Evolutionary conservation across 2,113 vertebrate genomes (phyloP).

Genomic region (Numida meleagris): DNA sequence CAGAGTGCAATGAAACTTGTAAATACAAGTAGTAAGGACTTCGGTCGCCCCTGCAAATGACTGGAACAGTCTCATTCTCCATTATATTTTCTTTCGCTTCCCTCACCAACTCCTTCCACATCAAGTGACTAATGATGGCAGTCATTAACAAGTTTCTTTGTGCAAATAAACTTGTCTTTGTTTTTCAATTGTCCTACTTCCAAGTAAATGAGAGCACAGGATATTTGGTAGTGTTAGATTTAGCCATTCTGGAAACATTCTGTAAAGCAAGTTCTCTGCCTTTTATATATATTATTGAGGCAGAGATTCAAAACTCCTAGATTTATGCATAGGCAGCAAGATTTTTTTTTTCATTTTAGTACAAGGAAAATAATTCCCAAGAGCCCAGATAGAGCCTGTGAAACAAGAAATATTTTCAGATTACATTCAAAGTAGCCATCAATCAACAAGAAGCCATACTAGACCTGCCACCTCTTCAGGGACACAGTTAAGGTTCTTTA

Average conservation of each 20-base stretch:
- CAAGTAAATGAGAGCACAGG: neutral
- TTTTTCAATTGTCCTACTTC: neutral
- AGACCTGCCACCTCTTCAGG: neutral
- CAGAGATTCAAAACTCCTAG: neutral
- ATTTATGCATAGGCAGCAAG: neutral
- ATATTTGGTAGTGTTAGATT: neutral
- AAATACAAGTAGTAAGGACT: neutral
- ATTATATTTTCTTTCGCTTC: neutral
- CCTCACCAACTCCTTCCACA: neutral
- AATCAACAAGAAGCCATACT: neutral
- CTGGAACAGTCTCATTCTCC: neutral
- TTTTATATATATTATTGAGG: neutral
- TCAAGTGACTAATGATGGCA: neutral
- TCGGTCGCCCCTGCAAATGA: slow-evolving; percentile 1
- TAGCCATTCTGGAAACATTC: neutral
- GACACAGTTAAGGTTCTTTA: neutral
- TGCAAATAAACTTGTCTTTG: neutral
- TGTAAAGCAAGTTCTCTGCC: neutral
- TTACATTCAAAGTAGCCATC: neutral
- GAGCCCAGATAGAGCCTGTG: neutral
- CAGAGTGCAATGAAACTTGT: neutral
- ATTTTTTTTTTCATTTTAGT: neutral
- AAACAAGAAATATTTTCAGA: neutral
- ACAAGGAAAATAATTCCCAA: neutral
- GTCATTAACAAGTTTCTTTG: slow-evolving; percentile 3